Base-by-base conservation (phyloP, 2,888 invertebrate species). In the Amblyjoppa proteus region DNA sequence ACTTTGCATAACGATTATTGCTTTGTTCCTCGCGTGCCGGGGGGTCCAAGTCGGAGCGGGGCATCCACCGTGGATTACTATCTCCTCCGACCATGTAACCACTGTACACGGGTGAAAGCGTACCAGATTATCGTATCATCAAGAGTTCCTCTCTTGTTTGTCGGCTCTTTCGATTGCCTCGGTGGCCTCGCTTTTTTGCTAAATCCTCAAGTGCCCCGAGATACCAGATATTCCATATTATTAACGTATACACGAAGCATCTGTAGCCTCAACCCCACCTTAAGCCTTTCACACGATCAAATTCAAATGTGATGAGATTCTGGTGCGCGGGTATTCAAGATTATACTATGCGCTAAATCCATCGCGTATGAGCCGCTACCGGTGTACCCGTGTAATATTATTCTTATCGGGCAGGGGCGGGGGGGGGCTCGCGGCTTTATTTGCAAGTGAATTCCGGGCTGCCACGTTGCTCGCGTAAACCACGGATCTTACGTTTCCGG, bases 1-100 rank as follows among this genome's bases (percentile, higher is more conserved):
- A 88, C 88, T 91, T 91, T 91, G 91, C 91, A 91, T 91, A 91
- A 91, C 89, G 91, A 91, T 90, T 91, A 91, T 91, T 89, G 90
- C 91, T 91, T 89, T 91, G 88, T 89, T 89, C 74, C 87, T 84
- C 87, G 85, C 85, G 75, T 71, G 81, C 78, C 13, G 45, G 78
- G 58, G 76, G 28, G 58, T 58, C n/a, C 16, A 7, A 61, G 61
- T 51, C 34, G 38, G n/a, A 79, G 38, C 20, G 41, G 66, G 25
- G 25, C 73, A 69, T 20, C 28, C 68, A 75, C 13, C 53, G 53
- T 51, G 76, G 73, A 78, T 79, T 81, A 45, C 61, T 81, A 71
- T 79, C 85, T 68, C 75, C 28, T 74, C 58, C 34, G 53, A 77
- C 81, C 41, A 53, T 73, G 77, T 58, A 56, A 66, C 66, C 71